Conservation (phyloP, 2,113 vertebrate genomes). For the Madoqua kirkii region DNA sequence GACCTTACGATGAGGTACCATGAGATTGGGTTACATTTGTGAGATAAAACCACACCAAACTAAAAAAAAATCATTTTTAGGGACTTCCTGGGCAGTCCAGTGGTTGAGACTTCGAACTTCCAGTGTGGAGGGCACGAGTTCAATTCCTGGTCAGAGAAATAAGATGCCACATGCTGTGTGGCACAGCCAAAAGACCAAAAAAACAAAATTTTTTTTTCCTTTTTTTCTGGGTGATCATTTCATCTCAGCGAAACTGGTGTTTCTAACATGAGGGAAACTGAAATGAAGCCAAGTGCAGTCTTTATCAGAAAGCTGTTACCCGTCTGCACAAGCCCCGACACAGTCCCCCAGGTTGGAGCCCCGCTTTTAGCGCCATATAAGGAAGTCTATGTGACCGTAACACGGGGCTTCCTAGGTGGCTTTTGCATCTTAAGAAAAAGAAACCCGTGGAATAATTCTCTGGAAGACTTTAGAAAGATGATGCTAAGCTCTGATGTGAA, state of each 20-base stretch:
- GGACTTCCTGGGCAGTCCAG: not conserved
- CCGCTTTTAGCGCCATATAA: not conserved
- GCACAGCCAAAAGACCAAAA: not conserved
- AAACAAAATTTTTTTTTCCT: not conserved
- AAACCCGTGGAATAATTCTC: not conserved
- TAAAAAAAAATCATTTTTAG: not conserved
- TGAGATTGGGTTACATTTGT: not conserved
- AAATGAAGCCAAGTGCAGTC: not conserved
- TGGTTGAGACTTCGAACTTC: not conserved
- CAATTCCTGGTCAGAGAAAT: not conserved
- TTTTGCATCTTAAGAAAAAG: not conserved
- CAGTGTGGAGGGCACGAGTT: not conserved
- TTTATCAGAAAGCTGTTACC: not conserved
- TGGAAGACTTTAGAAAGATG: not conserved
- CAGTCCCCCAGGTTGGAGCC: not conserved
- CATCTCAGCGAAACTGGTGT: not conserved
- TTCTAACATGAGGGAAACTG: not conserved
- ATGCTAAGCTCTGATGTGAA: accelerated
- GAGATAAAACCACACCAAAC: not conserved
- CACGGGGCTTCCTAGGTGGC: not conserved
- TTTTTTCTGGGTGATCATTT: not conserved
- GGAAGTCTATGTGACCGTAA: not conserved
- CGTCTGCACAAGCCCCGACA: not conserved
- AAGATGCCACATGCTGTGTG: not conserved
- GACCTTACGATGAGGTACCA: accelerated